Percentiles rank a stretch among this genome's conserved stretches.
Conservation (phyloP, 2,113 vertebrate genomes). For the Okapia johnstoni region DNA sequence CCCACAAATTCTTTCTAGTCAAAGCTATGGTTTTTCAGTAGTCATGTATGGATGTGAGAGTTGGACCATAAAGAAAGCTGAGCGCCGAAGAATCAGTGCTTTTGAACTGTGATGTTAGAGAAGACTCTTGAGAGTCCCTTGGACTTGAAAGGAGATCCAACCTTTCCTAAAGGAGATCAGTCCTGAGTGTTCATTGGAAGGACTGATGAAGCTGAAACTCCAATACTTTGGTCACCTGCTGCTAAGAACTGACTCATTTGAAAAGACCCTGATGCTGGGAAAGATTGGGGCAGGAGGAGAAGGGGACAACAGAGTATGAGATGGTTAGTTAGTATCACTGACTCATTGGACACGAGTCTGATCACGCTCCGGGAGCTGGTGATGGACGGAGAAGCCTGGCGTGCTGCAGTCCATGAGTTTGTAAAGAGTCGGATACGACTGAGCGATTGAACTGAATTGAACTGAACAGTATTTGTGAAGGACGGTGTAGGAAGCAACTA, state of each 20-base stretch:
- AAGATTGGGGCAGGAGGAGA: background rate
- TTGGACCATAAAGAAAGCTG: background rate
- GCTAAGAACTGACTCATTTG: rapidly evolving
- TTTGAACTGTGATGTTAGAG: background rate
- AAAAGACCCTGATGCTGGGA: background rate
- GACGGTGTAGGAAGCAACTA: background rate
- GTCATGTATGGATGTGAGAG: background rate
- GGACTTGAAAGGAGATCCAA: background rate
- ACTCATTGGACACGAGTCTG: background rate
- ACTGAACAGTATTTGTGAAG: background rate
- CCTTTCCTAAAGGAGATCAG: background rate
- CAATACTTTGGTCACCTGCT: background rate
- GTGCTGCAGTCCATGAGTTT: background rate
- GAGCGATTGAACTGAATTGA: rapidly evolving
- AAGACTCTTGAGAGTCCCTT: background rate
- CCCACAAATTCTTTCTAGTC: background rate
- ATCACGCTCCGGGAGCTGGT: rapidly evolving
- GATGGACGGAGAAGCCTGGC: background rate
- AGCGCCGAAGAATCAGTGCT: rapidly evolving
- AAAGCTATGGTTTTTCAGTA: background rate
- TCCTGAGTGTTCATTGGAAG: background rate
- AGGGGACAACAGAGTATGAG: background rate
- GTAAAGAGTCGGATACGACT: rapidly evolving
- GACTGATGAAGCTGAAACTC: background rate
- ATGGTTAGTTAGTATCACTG: background rate